These are phyloP conservation scores for Motacilla tschutschensis DNA, from an alignment of 2,113 vertebrate species.

Conservation along the genomic window DNA sequence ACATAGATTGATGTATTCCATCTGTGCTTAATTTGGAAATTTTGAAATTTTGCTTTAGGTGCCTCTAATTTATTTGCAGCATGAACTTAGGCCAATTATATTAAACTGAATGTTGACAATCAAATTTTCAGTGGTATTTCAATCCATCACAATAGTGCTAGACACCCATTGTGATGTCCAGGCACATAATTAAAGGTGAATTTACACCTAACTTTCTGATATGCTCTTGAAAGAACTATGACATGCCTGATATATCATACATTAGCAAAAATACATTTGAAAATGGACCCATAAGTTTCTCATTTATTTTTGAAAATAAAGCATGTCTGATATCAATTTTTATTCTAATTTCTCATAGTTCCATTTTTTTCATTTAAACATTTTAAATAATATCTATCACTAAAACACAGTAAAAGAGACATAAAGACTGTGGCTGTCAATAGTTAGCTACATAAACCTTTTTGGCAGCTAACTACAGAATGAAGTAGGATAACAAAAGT, in stretches of 20 bases:
- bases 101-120: not conserved
- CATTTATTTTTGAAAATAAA: not conserved
- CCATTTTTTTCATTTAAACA: not conserved
- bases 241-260: not conserved
- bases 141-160: not conserved
- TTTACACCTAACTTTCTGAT: not conserved
- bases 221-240: not conserved
- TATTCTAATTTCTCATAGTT: not conserved
- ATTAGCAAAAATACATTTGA: not conserved
- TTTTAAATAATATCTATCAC: not conserved
- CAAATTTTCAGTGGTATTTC: not conserved
- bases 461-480: not conserved
- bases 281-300: not conserved
- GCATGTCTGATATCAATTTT: not conserved
- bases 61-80: not conserved
- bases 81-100: not conserved
- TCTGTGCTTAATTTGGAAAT: not conserved
- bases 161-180: not conserved
- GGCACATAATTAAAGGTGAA: not conserved
- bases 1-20: not conserved
- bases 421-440: not conserved
- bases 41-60: not conserved
- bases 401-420: not conserved
- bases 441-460: not conserved
- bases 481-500: not conserved